A percentile compares a stretch with the other conserved stretches of the same genome.
These are phyloP conservation scores for Coturnix japonica DNA, from an alignment of 2,113 vertebrate genomes.

Conservation along the genomic window DNA sequence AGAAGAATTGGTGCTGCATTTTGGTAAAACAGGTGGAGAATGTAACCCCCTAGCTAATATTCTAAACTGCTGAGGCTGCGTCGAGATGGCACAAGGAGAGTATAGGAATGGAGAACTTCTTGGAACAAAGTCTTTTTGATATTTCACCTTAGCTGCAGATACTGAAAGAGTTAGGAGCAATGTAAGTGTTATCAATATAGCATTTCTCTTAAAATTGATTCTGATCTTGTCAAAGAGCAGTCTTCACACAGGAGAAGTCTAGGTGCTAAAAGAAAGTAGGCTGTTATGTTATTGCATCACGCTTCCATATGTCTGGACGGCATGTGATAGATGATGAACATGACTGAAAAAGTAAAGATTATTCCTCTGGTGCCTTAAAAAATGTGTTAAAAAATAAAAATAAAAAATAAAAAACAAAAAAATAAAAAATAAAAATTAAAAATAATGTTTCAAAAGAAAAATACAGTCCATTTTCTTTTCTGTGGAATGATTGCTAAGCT, in stretches of 20 bases:
- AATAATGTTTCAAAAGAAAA: conserved; percentile 17
- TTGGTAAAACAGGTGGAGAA: neutral
- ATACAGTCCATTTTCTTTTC: neutral
- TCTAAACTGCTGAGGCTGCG: neutral
- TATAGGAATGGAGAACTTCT: neutral
- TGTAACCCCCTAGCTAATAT: neutral
- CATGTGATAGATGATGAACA: conserved; percentile 7
- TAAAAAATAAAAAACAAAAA: neutral
- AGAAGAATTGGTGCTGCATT: neutral
- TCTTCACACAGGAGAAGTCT: neutral
- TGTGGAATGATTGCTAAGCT: conserved; percentile 13
- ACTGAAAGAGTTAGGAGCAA: neutral
- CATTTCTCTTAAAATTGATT: neutral
- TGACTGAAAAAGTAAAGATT: neutral
- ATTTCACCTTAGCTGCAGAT: neutral
- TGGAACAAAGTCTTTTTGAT: neutral
- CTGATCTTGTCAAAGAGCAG: neutral
- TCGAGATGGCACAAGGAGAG: neutral
- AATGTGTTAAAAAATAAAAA: neutral
- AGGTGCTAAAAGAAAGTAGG: neutral
- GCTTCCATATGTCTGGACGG: conserved; percentile 24
- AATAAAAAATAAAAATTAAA: neutral
- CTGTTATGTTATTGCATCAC: conserved; percentile 28
- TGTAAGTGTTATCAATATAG: neutral
- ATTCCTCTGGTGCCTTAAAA: conserved; percentile 19